Percentiles rank a stretch among this genome's conserved stretches.
These are phyloP conservation scores for Orius insidiosus DNA, from an alignment of 1,140 invertebrate species.

Conservation along the genomic window DNA sequence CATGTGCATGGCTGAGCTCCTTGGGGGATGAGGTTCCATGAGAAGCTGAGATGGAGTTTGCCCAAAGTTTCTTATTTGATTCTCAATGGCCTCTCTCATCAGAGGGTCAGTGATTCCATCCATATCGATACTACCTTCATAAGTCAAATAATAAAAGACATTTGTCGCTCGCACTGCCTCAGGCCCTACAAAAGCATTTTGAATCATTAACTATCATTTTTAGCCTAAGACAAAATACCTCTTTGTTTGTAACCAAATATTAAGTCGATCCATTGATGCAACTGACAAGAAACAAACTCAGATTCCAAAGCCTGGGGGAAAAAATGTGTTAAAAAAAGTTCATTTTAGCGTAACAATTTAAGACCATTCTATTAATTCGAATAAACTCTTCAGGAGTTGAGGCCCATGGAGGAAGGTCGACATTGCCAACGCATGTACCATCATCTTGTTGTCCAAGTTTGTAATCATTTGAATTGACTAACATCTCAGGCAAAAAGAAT, in stretches of 20 bases:
- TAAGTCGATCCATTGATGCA: constrained; percentile 99
- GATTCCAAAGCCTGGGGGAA: constrained; percentile 75
- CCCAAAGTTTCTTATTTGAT: constrained; percentile 95
- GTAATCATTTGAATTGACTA: constrained; percentile 79
- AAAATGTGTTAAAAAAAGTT: constrained; percentile 4
- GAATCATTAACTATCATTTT: not conserved
- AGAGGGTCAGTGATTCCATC: constrained; percentile 78
- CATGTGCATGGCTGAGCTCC: constrained; percentile 94
- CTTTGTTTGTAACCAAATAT: constrained; percentile 99
- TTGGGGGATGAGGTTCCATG: constrained; percentile 93
- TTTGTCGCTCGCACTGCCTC: constrained; percentile 94
- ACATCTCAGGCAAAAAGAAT: constrained; percentile 98
- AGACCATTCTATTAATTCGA: constrained; percentile 85
- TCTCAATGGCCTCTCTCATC: constrained; percentile 89
- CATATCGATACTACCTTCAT: constrained; percentile 91
- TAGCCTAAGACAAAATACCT: too few species aligned
- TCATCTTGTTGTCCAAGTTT: constrained; percentile 77
- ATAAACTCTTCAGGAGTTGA: constrained; percentile 94
- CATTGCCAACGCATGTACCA: constrained; percentile 64
- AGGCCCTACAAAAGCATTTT: constrained; percentile 42
- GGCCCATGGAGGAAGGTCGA: constrained; percentile 90
- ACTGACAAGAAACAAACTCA: constrained; percentile 96
- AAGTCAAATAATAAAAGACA: constrained; percentile 98
- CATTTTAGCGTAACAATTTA: not conserved
- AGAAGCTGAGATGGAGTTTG: constrained; percentile 94